A percentile compares a stretch with the other conserved stretches of the same genome.
phyloP scores from a whole-genome alignment of 64 coral and sea anemone species.

The Porites australiensis region DNA sequence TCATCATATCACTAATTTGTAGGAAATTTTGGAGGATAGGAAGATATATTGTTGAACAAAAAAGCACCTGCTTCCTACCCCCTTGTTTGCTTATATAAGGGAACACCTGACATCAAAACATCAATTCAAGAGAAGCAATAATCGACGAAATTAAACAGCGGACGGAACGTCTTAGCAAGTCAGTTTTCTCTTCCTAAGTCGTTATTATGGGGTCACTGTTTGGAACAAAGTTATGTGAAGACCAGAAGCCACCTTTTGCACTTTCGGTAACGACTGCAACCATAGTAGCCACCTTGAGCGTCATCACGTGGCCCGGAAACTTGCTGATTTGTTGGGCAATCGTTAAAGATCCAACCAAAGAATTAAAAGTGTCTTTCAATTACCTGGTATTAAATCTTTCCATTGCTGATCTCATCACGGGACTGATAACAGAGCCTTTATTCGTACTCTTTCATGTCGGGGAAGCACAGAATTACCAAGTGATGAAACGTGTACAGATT shows the following conservation, averaged over 20 bases:
- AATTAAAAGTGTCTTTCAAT: slow-evolving; percentile 55
- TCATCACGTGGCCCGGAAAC: slow-evolving; percentile 63
- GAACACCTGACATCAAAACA: no score
- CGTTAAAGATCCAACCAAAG: slow-evolving; percentile 63
- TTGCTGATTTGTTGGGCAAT: slow-evolving; percentile 56
- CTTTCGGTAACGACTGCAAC: slow-evolving; percentile 36
- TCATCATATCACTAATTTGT: no score
- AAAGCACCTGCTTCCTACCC: no score
- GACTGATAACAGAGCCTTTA: slow-evolving; percentile 37
- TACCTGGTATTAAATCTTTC: slow-evolving; percentile 65
- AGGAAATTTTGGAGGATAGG: no score
- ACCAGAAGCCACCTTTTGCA: slow-evolving; percentile 35
- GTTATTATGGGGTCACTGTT: neutral
- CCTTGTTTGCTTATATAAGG: no score
- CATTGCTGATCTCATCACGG: slow-evolving; percentile 58
- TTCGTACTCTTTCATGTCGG: slow-evolving; percentile 59
- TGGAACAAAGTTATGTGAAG: slow-evolving; percentile 19
- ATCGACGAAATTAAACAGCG: no score
- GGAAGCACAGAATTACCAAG: slow-evolving; percentile 64
- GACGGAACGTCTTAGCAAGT: no score
- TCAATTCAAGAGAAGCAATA: no score
- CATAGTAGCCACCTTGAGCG: slow-evolving; percentile 22
- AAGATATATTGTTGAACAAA: no score
- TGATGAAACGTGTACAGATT: slow-evolving; percentile 62
- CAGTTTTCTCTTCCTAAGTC: neutral